Evolutionary conservation across 2,888 invertebrate species (phyloP).

Genomic region (Scelioninae gen. 2): DNA sequence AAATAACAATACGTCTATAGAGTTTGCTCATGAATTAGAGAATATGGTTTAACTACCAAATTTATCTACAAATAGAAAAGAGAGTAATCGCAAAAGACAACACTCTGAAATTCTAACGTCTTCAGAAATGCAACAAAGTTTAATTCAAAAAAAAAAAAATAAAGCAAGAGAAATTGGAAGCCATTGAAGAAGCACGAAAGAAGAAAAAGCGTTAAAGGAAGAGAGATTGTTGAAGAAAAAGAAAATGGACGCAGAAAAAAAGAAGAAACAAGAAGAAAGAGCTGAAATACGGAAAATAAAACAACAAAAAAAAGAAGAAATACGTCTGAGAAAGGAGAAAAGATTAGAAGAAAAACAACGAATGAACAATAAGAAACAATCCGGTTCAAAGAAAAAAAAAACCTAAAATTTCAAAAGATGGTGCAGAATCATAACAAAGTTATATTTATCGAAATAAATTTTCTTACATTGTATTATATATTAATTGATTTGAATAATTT

Average conservation of each 20-base stretch:
- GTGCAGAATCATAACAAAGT: too few species aligned
- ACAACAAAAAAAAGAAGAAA: conserved; percentile 12
- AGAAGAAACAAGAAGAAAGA: conserved; percentile 25
- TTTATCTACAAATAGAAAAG: conserved; percentile 9
- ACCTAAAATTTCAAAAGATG: too few species aligned
- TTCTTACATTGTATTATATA: too few species aligned
- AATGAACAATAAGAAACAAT: too few species aligned
- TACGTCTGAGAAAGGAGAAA: too few species aligned
- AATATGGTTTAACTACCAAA: conserved; percentile 16
- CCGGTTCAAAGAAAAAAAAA: too few species aligned
- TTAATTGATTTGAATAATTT: too few species aligned
- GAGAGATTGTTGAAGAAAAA: conserved; percentile 20
- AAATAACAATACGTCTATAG: too few species aligned
- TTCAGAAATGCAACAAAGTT: conserved; percentile 5
- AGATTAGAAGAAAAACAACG: too few species aligned
- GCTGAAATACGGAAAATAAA: conserved; percentile 10
- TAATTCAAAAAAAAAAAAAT: conserved; percentile 8
- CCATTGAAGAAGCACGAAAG: conserved; percentile 13
- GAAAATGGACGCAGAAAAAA: conserved; percentile 11
- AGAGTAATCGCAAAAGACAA: conserved; percentile 10
- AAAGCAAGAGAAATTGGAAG: conserved; percentile 17
- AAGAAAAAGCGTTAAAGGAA: conserved; percentile 18
- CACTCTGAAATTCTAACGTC: conserved; percentile 29
- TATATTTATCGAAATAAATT: too few species aligned
- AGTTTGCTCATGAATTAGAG: too few species aligned